Evolutionary conservation across 2,113 vertebrate genomes (phyloP), one percentile per base, ranked within the genome.

Genomic region (Pterophyllum scalare): DNA sequence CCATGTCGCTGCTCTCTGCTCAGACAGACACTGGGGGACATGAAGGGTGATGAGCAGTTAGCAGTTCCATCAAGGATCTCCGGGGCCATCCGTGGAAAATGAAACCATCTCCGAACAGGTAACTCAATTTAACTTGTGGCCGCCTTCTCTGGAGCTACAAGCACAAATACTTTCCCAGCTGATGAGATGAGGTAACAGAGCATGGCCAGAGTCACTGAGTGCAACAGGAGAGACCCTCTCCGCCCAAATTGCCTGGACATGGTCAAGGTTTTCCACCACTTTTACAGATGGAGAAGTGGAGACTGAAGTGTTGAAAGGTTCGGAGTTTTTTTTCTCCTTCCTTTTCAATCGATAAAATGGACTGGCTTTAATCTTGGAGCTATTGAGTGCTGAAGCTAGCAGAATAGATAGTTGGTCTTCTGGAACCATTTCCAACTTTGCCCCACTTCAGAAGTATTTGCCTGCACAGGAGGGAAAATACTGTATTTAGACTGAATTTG

Each of bases 151-250:
- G 83, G 75, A 70, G 90, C 90, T 91, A 93, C 93, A 90, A 92
- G 91, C 92, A 87, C 91, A 93, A 92, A 93, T 93, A 91, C 94
- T 92, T 92, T 93, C 91, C 91, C 91, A 90, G 91, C 88, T 94
- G 94, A 95, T 94, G 93, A 93, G 91, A 92, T 89, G 93, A 93
- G 91, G 91, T 92, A 94, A 94, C 94, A 87, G 94, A 94, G 92
- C 92, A 92, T 94, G 87, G 92, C 91, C 87, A 9, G 60, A 92
- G 89, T 79, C 86, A 72, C 74, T 78, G 80, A 90, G 84, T 88
- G 92, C 92, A 93, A 92, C 89, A 93, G 89, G 89, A 93, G 90
- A 90, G 78, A 80, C 86, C 88, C n/a, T 54, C 82, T 92, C 64
- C 35, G 20, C 77, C 88, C 78, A 91, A 89, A 95, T 94, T 93